Base-by-base conservation (phyloP, 2,888 invertebrate species). In the Drosophila neutralis region DNA sequence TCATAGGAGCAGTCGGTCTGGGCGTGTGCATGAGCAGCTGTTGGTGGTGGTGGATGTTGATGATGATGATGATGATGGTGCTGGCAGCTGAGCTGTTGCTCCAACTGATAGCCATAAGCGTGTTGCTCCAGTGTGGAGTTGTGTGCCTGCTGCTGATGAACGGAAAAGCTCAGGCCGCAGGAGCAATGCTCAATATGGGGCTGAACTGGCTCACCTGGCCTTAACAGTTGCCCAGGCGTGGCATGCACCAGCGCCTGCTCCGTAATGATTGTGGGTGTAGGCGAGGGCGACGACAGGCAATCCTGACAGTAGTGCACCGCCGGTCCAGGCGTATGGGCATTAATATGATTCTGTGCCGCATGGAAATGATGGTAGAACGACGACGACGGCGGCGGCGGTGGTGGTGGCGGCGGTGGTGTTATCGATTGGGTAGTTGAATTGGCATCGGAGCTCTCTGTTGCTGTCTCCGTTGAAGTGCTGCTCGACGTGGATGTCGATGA, bases 211-310 rank as follows among this genome's bases (percentile, higher is more conserved):
- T 79, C 80, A 1, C 38, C 45, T 18, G 21, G 21, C 10, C 61
- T 40, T n/a, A 59, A 38, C 11, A 67, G 18, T 27, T 59, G 27
- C 11, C 64, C 52, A 4, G 86, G 86, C 5, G 61, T 82, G 40
- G 90, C 89, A 80, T 91, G 92, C 33, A 91, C 88, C 59, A 84
- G 65, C 0, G 90, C 91, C 69, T 91, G 92, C 76, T 91, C 91
- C 5, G 91, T 91, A 8, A 91, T 91, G 49, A 91, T 83, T 27
- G 89, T 89, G 18, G 90, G 89, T 21, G 90, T 90, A 15, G 91
- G 91, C 53, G 91, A 91, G 2, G 90, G 91, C 56, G 89, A 90
- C 11, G 89, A 90, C 29, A 81, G 59, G 18, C 90, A 91, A 3
- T 90, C 91, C 54, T 90, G 91, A 42, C 89, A 89, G 59, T 89